Evolutionary conservation across 2,888 invertebrate genomes (phyloP).

Genomic region (Hecatera dysodea): DNA sequence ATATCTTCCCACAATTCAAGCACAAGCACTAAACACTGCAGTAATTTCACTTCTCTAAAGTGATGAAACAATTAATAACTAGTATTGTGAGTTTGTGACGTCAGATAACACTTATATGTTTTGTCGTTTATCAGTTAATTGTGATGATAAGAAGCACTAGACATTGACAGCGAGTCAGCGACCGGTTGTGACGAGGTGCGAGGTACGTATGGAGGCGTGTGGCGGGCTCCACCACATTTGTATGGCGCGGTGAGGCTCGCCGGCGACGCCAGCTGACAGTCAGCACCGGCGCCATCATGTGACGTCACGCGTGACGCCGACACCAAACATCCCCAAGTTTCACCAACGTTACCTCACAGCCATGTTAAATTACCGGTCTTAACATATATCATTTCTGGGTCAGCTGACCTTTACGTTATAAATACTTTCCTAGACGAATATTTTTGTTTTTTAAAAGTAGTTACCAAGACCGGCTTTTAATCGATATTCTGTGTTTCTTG

Average conservation of each 20-base stretch:
- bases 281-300: conserved; percentile 40
- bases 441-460: conserved; percentile 13
- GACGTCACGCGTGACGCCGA: conserved; percentile 61
- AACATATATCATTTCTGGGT: conserved; percentile 13
- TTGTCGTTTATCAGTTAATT: conserved; percentile 80
- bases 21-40: conserved; percentile 36
- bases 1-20: conserved; percentile 35
- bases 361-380: conserved; percentile 12
- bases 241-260: conserved; percentile 69
- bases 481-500: background rate
- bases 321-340: conserved; percentile 45
- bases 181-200: conserved; percentile 71
- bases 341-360: conserved; percentile 57
- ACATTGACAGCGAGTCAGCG: conserved; percentile 72
- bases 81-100: conserved; percentile 70
- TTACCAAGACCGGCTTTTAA: conserved; percentile 19
- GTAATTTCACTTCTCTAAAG: conserved; percentile 45
- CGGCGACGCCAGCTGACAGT: conserved; percentile 64
- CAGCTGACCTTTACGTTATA: conserved; percentile 41
- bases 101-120: conserved; percentile 72
- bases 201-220: conserved; percentile 80
- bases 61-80: conserved; percentile 44
- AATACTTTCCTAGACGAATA: conserved; percentile 5
- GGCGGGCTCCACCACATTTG: conserved; percentile 69
- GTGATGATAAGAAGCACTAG: conserved; percentile 73